Conservation (phyloP, 2,113 vertebrate genomes). For the Glareola pratincola region DNA sequence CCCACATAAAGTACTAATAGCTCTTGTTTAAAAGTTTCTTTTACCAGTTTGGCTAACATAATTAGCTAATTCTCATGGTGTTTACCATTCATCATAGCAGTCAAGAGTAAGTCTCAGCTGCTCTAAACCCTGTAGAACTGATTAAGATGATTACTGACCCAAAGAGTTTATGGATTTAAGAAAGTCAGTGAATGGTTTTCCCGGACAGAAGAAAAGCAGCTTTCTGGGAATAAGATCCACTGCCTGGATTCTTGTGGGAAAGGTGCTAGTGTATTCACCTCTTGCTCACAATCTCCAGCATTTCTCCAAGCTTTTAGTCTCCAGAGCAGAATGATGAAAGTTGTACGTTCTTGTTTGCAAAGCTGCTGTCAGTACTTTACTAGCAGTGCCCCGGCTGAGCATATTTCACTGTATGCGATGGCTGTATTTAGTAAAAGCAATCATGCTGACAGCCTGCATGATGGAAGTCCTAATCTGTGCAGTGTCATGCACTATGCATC, state of each 20-base stretch:
- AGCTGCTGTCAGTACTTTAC: conserved; percentile 6
- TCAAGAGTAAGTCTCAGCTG: background rate
- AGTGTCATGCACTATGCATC: conserved; percentile 31
- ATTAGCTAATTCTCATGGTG: background rate
- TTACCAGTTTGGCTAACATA: background rate
- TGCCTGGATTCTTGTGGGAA: background rate
- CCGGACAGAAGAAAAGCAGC: background rate
- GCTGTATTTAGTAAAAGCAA: conserved; percentile 37
- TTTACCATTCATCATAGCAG: background rate
- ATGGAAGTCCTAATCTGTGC: conserved; percentile 48
- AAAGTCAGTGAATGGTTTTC: background rate
- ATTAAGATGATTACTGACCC: background rate
- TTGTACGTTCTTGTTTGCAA: background rate
- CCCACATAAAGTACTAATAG: background rate
- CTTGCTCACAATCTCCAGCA: background rate
- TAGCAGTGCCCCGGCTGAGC: background rate
- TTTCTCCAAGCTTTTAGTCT: background rate
- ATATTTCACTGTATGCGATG: conserved; percentile 23
- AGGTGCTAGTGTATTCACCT: background rate
- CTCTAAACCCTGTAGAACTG: background rate
- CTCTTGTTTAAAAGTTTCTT: background rate
- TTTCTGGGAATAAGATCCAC: background rate
- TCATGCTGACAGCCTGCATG: conserved; percentile 7
- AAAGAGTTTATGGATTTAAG: background rate
- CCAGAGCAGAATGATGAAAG: conserved; percentile 39